phyloP scores from a whole-genome alignment of 2,797 vertebrate species.

The Hydrocynus forskahlii region DNA sequence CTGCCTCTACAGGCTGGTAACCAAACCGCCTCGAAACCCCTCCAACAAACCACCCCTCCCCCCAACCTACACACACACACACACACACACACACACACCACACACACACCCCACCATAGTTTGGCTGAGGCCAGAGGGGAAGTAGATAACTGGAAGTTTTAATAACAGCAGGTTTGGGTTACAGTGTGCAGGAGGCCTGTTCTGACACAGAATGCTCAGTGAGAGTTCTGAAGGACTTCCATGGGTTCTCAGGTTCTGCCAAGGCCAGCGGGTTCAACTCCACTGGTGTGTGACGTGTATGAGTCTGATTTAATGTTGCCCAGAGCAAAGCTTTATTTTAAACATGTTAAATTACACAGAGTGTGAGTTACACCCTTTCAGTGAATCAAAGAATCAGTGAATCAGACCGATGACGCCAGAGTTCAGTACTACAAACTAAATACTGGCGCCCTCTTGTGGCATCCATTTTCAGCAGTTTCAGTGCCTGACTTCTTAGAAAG shows the following conservation, averaged over 20 bases:
- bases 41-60: not conserved
- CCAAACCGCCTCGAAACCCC: slow-evolving; percentile 2
- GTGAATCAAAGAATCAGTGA: not conserved
- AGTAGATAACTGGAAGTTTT: slow-evolving; percentile 58
- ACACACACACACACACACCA: too few species aligned
- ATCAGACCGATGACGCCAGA: too few species aligned
- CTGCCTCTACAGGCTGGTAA: slow-evolving; percentile 7
- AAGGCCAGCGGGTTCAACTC: not conserved
- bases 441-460: slow-evolving; percentile 3
- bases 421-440: not conserved
- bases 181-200: slow-evolving; percentile 66
- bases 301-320: too few species aligned
- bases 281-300: too few species aligned
- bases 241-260: slow-evolving; percentile 34
- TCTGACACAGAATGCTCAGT: slow-evolving; percentile 47
- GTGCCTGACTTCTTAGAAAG: too few species aligned
- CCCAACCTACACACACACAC: too few species aligned
- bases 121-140: slow-evolving; percentile 27
- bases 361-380: not conserved
- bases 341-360: not conserved
- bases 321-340: too few species aligned
- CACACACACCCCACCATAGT: too few species aligned
- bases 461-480: too few species aligned
- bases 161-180: slow-evolving; percentile 64
- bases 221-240: not conserved